Percentiles rank a stretch among this genome's conserved stretches.
Conservation (phyloP, 2,113 vertebrate genomes). For the Onychostoma macrolepis region DNA sequence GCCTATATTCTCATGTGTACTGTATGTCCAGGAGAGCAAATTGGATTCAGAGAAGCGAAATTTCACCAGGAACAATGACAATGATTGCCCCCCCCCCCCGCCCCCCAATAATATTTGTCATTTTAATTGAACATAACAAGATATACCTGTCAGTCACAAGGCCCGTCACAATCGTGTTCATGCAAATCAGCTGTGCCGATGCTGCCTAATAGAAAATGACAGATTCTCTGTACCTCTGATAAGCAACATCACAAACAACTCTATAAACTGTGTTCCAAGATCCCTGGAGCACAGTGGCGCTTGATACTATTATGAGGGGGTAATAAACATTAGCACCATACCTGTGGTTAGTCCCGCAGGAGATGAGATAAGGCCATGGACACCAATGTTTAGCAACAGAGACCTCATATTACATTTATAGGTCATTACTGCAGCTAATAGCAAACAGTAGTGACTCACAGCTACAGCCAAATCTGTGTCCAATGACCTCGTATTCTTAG, state of each 20-base stretch:
- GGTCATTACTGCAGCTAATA: conserved; percentile 76
- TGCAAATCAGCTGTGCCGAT: conserved; percentile 6
- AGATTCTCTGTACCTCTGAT: conserved; percentile 32
- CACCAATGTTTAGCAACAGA: conserved; percentile 64
- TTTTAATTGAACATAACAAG: conserved; percentile 45
- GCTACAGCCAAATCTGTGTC: conserved; percentile 52
- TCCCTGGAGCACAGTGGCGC: conserved; percentile 61
- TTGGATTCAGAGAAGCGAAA: neutral
- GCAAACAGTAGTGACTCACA: conserved; percentile 63
- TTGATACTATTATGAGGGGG: conserved; percentile 70
- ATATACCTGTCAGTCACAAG: conserved; percentile 45
- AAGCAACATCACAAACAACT: conserved; percentile 52
- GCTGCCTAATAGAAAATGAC: conserved; percentile 31
- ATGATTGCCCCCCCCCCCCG: neutral
- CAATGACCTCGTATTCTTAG: conserved; percentile 35
- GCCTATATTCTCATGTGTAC: conserved; percentile 19
- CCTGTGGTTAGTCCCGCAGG: conserved; percentile 64
- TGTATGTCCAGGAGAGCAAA: conserved; percentile 22
- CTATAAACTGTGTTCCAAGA: conserved; percentile 59
- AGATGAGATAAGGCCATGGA: conserved; percentile 60
- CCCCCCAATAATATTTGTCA: conserved; percentile 7
- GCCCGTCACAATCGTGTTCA: neutral
- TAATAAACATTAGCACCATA: conserved; percentile 73
- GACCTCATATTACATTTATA: conserved; percentile 75
- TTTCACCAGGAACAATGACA: neutral